Conservation (phyloP, 2,113 vertebrate species). For the Poicephalus gulielmi region DNA sequence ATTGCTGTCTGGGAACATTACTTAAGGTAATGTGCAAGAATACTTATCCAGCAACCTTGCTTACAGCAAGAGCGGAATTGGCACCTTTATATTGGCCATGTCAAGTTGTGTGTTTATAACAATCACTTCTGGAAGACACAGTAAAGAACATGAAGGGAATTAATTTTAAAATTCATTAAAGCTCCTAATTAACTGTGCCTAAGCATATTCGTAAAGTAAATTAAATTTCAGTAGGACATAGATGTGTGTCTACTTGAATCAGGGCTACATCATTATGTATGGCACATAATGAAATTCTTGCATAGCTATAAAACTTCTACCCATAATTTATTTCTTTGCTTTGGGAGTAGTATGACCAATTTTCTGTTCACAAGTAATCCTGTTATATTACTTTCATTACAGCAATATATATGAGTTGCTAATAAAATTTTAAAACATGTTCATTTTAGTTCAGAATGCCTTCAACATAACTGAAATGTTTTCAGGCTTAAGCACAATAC, state of each 20-base stretch:
- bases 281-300: not conserved
- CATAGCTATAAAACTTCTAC: not conserved
- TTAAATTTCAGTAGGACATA: not conserved
- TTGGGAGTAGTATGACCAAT: not conserved
- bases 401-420: not conserved
- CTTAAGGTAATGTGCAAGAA: not conserved
- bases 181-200: not conserved
- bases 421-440: not conserved
- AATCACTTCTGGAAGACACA: not conserved
- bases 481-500: not conserved
- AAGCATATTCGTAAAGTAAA: not conserved
- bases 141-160: not conserved
- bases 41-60: not conserved
- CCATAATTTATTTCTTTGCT: slow-evolving; percentile 12
- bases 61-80: not conserved
- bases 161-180: not conserved
- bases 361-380: not conserved
- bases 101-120: not conserved
- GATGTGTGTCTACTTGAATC: not conserved
- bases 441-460: slow-evolving; percentile 1
- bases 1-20: not conserved
- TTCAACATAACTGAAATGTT: not conserved
- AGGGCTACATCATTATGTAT: not conserved
- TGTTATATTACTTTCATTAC: not conserved
- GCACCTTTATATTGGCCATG: not conserved